Percentiles rank a stretch among this genome's conserved stretches.
Conservation (phyloP, 2,888 invertebrate genomes). For the Xylota segnis region DNA sequence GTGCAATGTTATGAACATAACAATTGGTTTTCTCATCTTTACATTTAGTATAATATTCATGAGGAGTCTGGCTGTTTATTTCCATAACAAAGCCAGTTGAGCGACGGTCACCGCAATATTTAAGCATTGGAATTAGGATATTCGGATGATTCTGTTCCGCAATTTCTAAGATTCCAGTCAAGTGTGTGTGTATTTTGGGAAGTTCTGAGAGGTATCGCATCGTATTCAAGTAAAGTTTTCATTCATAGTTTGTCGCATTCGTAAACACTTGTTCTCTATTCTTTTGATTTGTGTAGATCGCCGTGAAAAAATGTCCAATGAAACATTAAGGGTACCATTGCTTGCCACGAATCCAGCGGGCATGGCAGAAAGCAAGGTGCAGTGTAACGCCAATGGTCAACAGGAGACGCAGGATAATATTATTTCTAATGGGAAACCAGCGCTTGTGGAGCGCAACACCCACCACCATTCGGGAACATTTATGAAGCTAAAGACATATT, state of each 20-base stretch:
- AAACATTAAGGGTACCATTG: constrained; percentile 65
- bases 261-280: constrained; percentile 45
- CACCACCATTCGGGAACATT: constrained; percentile 84
- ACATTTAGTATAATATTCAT: constrained; percentile 71
- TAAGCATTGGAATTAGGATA: constrained; percentile 57
- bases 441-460: constrained; percentile 18
- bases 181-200: constrained; percentile 48
- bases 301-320: constrained; percentile 58
- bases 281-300: constrained; percentile 35
- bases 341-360: constrained; percentile 72
- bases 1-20: constrained; percentile 70
- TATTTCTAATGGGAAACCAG: constrained; percentile 63
- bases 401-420: constrained; percentile 31
- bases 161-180: constrained; percentile 41
- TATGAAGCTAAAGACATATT: constrained; percentile 95
- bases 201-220: constrained; percentile 53
- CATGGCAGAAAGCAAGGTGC: constrained; percentile 78
- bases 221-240: constrained; percentile 56
- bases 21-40: constrained; percentile 63
- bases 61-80: constrained; percentile 73
- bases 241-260: constrained; percentile 61
- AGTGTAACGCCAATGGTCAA: constrained; percentile 71
- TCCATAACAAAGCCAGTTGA: constrained; percentile 74
- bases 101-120: constrained; percentile 59
- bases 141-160: constrained; percentile 52